Evolutionary conservation across 1,140 invertebrate species (phyloP).

Genomic region (Goniozus legneri): DNA sequence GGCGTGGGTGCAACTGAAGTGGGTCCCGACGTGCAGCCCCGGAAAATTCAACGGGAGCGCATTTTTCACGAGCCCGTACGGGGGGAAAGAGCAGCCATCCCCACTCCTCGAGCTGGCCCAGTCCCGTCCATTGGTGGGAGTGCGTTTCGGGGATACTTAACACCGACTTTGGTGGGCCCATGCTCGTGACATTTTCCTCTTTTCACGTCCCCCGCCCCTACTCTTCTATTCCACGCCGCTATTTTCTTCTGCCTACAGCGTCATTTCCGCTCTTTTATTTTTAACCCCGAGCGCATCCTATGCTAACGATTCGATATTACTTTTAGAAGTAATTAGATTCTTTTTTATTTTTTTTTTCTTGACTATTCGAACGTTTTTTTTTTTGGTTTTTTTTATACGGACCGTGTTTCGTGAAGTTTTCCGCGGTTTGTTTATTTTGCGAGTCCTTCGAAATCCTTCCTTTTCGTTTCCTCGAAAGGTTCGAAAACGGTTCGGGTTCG

Average conservation of each 20-base stretch:
- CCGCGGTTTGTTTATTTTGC: neutral
- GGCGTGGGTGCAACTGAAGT: constrained; percentile 34
- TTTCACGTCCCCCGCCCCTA: neutral
- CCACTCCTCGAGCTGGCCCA: constrained; percentile 1
- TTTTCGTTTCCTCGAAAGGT: neutral
- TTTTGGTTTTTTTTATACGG: no score
- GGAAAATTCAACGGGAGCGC: neutral
- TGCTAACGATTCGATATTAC: no score
- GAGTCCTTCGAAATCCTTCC: neutral
- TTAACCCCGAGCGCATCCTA: no score
- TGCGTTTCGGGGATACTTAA: neutral
- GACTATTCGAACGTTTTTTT: no score
- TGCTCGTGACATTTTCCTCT: neutral
- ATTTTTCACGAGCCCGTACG: constrained; percentile 1
- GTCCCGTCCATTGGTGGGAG: neutral
- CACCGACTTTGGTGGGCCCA: neutral
- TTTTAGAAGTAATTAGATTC: no score
- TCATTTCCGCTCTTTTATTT: no score
- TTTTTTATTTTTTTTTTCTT: no score
- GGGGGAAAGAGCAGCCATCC: constrained; percentile 3
- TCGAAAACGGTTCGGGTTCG: neutral
- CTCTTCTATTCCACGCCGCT: no score
- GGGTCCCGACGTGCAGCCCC: no score
- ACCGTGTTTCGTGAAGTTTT: no score
- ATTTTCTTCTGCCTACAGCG: no score